Base-by-base conservation (phyloP, 2,888 invertebrate genomes). In the Scaptomyza caliginosa region DNA sequence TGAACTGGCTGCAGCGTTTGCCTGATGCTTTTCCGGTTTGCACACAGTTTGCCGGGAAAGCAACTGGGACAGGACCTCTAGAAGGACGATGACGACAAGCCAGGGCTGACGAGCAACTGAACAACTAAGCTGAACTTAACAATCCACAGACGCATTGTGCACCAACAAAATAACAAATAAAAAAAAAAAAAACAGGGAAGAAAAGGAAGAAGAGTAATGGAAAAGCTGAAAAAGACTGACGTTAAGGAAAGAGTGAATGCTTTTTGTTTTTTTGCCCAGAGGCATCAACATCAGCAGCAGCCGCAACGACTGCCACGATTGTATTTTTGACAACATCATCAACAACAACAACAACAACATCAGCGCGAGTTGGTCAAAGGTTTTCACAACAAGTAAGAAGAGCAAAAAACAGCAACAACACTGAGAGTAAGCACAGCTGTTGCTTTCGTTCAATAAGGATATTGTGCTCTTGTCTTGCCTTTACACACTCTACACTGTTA, bases 381-480 rank as follows among this genome's bases (percentile, higher is more conserved):
- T 28, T 50, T 45, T 30, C 62, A 52, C 39, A 55, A 19, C 38
- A 30, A 48, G 34, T 42, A 52, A 46, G 24, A 46, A n/a, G 36
- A 30, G 16, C 50, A 57, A 8, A 34, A 52, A 32, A 23, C 24
- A 34, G 23, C 40, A 32, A 40, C 8, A 13, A 13, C 39, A 39
- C 11, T 7, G 7, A 26, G 3, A 32, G 6, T 13, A 32, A 13
- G 6, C 7, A 46, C 73, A 77, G 54, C 59, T 66, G 64, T 64
- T 73, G 56, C 65, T 52, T 55, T 50, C 40, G 38, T 51, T 63
- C 69, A 59, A 69, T 57, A 54, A 51, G 56, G 43, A 55, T 63
- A 13, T 13, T 65, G 45, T 57, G 24, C 32, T 11, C 13, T 28
- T 16, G 26, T 30, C 30, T n/a, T 2, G 32, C 32, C n/a, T n/a